A percentile compares a stretch with the other conserved stretches of the same genome.
These are phyloP conservation scores for Platypus cylindrus DNA, from an alignment of 2,888 invertebrate species.

Conservation along the genomic window DNA sequence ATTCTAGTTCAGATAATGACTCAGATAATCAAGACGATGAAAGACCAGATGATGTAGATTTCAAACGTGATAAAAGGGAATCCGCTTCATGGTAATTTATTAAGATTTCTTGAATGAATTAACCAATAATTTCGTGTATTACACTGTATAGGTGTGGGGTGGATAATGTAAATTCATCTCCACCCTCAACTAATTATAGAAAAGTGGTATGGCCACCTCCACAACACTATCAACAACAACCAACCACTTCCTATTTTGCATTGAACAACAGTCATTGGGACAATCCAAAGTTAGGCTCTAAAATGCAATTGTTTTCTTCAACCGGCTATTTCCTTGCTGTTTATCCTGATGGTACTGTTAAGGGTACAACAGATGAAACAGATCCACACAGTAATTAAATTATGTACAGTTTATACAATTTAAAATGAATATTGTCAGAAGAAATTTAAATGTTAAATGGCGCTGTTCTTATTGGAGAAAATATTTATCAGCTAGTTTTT, in stretches of 20 bases:
- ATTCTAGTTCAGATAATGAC: constrained; percentile 18
- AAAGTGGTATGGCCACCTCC: constrained; percentile 27
- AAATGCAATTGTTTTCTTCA: constrained; percentile 43
- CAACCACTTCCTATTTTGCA: constrained; percentile 14
- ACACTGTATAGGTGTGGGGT: constrained; percentile 18
- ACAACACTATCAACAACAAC: constrained; percentile 19
- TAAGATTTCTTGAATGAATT: no score
- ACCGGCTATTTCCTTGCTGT: constrained; percentile 44
- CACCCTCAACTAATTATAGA: constrained; percentile 10
- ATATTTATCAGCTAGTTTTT: no score
- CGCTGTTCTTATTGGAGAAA: no score
- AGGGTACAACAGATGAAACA: constrained; percentile 39
- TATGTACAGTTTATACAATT: no score
- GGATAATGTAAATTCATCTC: constrained; percentile 7
- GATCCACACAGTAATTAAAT: constrained; percentile 40
- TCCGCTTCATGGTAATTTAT: constrained; percentile 22
- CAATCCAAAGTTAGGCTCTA: constrained; percentile 36
- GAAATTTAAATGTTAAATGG: no score
- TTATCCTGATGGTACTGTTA: constrained; percentile 38
- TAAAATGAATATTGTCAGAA: no score
- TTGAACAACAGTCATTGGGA: constrained; percentile 23
- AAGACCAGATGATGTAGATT: constrained; percentile 2
- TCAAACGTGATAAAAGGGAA: constrained; percentile 16
- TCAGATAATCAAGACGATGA: constrained; percentile 17
- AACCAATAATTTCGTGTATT: no score